Conservation (phyloP, 2,888 invertebrate species). For the Megaustenia siamemsis region DNA sequence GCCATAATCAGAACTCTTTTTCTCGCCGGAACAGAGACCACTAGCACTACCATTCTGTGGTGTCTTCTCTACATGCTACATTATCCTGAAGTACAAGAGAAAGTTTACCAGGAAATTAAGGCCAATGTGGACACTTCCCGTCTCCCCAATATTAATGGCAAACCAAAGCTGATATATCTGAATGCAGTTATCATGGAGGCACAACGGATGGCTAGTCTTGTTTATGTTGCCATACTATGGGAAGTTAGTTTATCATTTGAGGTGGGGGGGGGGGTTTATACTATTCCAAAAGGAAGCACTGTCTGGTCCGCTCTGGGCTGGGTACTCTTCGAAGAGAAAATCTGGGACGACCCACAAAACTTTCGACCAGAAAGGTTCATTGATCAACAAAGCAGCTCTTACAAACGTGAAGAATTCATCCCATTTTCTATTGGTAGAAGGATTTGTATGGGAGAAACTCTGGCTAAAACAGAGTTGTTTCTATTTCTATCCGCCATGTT, state of each 20-base stretch:
- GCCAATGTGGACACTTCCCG: constrained; percentile 17
- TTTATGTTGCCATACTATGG: constrained; percentile 20
- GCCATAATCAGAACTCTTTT: background rate
- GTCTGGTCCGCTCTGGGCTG: constrained; percentile 27
- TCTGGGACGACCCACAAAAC: constrained; percentile 42
- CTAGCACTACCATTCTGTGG: background rate
- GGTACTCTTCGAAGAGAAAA: constrained; percentile 11
- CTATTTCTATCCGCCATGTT: constrained; percentile 48
- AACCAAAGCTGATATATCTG: constrained; percentile 28
- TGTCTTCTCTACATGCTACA: constrained; percentile 11
- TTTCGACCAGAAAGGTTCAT: constrained; percentile 49
- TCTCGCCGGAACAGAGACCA: background rate
- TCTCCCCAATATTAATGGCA: constrained; percentile 21
- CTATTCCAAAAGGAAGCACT: constrained; percentile 14
- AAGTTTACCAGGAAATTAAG: constrained; percentile 30
- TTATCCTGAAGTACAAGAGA: background rate
- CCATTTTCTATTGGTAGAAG: constrained; percentile 46
- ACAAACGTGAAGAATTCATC: constrained; percentile 37
- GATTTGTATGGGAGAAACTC: constrained; percentile 37
- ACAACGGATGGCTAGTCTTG: constrained; percentile 37
- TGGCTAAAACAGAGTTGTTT: constrained; percentile 50
- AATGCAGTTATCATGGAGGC: constrained; percentile 48
- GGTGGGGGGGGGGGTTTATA: background rate
- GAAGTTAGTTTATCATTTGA: constrained; percentile 10
- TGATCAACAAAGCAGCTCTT: background rate